Evolutionary conservation across 2,797 vertebrate genomes (phyloP).

Genomic region (Labroides dimidiatus): DNA sequence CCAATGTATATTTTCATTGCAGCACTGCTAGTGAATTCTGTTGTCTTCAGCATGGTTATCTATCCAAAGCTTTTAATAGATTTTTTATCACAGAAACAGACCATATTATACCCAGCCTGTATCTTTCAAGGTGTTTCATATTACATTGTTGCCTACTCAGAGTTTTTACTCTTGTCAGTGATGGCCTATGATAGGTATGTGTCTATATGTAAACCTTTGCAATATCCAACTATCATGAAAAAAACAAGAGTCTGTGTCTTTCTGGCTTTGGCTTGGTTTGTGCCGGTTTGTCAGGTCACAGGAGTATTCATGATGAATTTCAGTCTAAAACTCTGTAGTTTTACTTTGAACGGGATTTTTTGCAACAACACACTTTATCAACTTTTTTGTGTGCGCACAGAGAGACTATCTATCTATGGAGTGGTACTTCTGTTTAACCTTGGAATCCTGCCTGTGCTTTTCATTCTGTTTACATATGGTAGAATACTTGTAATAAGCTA

Average conservation of each 20-base stretch:
- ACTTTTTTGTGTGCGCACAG: background rate
- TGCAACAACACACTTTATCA: background rate
- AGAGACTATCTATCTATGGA: background rate
- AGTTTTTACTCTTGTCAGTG: background rate
- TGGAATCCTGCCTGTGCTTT: background rate
- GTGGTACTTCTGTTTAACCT: background rate
- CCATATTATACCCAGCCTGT: background rate
- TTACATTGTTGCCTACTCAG: background rate
- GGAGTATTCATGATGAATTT: background rate
- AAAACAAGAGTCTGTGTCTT: background rate
- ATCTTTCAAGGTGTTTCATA: background rate
- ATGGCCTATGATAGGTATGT: background rate
- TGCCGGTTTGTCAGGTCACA: background rate
- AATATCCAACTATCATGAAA: background rate
- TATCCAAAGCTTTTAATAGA: background rate
- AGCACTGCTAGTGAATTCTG: background rate
- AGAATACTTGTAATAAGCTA: slow-evolving; percentile 30
- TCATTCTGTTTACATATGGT: slow-evolving; percentile 35
- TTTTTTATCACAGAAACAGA: background rate
- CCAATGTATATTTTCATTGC: background rate
- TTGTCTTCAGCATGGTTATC: background rate
- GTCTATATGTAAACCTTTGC: background rate
- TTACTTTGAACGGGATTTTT: background rate
- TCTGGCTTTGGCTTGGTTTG: background rate
- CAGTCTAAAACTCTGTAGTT: background rate